Conservation (phyloP, 2,797 vertebrate species). For the Poeciliopsis turneri region DNA sequence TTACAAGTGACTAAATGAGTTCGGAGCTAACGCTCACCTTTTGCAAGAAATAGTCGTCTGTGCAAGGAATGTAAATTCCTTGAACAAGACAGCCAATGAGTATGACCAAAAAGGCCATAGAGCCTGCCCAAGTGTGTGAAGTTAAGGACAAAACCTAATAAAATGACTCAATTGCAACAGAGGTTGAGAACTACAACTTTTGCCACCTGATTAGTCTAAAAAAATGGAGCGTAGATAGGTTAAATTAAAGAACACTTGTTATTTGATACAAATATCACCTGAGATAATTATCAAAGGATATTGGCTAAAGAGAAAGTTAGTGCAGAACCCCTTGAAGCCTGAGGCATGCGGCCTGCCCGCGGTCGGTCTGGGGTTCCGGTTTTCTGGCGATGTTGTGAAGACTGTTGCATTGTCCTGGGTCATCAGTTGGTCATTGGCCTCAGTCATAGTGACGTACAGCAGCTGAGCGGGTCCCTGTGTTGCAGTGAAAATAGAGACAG, state of each 20-base stretch:
- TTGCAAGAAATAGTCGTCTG: accelerated
- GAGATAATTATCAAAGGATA: neutral
- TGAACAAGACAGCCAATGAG: neutral
- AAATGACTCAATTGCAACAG: neutral
- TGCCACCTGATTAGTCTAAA: neutral
- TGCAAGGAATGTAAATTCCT: neutral
- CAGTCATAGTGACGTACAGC: neutral
- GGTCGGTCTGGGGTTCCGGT: no score
- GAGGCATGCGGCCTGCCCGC: neutral
- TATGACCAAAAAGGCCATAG: neutral
- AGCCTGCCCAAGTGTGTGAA: neutral
- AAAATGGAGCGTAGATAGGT: neutral
- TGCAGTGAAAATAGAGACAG: neutral
- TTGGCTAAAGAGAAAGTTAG: neutral
- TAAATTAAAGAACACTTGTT: neutral
- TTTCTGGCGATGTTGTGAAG: neutral
- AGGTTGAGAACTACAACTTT: neutral
- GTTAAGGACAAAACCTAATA: neutral
- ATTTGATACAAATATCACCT: neutral
- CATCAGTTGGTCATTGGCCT: neutral
- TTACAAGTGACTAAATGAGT: neutral
- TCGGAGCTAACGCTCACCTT: neutral
- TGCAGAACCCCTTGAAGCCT: neutral
- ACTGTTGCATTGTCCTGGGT: neutral
- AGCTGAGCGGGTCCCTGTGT: neutral